Percentiles rank a stretch among this genome's conserved stretches.
Conservation (phyloP, 2,797 vertebrate genomes). For the Pseudochirops cupreus region DNA sequence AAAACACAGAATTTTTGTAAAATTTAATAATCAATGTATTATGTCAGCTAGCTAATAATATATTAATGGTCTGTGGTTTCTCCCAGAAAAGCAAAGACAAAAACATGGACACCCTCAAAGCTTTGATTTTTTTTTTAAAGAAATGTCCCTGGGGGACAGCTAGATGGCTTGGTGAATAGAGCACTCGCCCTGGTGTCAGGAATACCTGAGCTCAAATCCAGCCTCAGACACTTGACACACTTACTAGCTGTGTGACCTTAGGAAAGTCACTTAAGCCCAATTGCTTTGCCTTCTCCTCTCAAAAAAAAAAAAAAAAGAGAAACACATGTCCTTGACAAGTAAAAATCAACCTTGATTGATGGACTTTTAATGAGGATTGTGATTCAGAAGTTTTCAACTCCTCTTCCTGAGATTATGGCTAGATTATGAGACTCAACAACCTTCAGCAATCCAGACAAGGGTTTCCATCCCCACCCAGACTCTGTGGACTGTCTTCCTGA, state of each 20-base stretch:
- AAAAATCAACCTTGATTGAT: background rate
- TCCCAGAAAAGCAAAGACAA: background rate
- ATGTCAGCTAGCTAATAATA: background rate
- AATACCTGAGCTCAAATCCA: too few relatives aligned
- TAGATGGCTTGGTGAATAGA: too few relatives aligned
- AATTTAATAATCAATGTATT: background rate
- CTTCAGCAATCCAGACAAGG: background rate
- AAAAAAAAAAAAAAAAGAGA: too few relatives aligned
- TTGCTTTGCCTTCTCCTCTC: too few relatives aligned
- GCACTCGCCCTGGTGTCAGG: too few relatives aligned
- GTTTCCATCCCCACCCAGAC: background rate
- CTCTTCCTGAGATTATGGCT: background rate
- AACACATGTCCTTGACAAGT: background rate
- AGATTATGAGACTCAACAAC: background rate
- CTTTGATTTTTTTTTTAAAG: too few relatives aligned
- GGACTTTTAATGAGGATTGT: background rate
- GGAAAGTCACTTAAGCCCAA: too few relatives aligned
- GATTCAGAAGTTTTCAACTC: background rate
- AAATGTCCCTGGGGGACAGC: too few relatives aligned
- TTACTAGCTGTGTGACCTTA: too few relatives aligned
- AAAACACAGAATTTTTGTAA: background rate
- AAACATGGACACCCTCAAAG: background rate
- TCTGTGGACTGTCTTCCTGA: background rate
- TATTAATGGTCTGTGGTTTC: background rate
- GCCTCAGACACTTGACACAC: too few relatives aligned